Base-by-base conservation (phyloP, 2,888 invertebrate species). In the Liodrosophila aerea region DNA sequence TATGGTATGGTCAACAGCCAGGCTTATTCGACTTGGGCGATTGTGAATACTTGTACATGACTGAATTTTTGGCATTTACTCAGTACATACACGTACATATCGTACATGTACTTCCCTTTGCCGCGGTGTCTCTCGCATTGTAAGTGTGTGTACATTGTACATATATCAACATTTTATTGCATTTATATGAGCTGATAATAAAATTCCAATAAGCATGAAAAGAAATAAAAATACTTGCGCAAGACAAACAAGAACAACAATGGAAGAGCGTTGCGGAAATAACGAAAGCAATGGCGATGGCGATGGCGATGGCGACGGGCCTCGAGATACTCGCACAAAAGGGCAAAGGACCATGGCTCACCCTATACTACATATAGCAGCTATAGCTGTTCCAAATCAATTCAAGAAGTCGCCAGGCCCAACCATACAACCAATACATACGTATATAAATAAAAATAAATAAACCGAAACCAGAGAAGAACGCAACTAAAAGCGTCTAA, bases 131-230 rank as follows among this genome's bases (percentile, higher is more conserved):
- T 41, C 40, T 33, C 9, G 7, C 2, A 29, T 29, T 30, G 7
- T 12, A 2, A 7, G 29, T 13, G n/a, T 13, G n/a, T 46, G 37
- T 37, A 61, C 40, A 43, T 16, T 43, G 40, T 56, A 54, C 52
- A 58, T 61, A 65, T 58, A 68, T 63, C 57, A 69, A 64, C 58
- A 65, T 80, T 80, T 83, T 83, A 80, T 81, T 59, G 81, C 84
- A 66, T 81, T 81, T 81, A 84, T 80, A 84, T 84, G 84, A 81
- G 84, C 75, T 65, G 84, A 81, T 84, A 81, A 84, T 81, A 81
- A 81, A 80, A 80, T 81, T 81, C 81, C 82, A 84, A 80, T 84
- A 80, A 76, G 77, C 80, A 81, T 66, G 75, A 66, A 81, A 72
- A 39, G 73, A 81, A 59, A 80, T 84, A 76, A 80, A 78, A 78